A percentile compares a stretch with the other conserved stretches of the same genome.
Conservation (phyloP, 2,113 vertebrate species). For the Cheilinus undulatus region DNA sequence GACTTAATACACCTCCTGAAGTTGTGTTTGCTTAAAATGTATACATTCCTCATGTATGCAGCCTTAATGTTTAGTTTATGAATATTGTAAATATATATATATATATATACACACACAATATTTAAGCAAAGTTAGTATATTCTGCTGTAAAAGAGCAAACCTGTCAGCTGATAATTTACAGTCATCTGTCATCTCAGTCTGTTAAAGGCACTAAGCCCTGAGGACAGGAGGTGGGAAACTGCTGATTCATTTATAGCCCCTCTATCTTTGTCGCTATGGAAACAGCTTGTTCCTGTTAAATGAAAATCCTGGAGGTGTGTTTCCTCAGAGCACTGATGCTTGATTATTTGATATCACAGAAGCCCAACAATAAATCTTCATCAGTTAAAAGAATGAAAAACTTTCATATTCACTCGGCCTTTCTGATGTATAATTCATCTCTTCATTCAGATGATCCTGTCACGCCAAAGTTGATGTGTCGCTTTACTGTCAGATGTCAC, state of each 20-base stretch:
- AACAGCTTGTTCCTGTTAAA: conserved; percentile 61
- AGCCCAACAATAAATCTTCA: background rate
- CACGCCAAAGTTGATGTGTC: background rate
- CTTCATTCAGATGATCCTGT: background rate
- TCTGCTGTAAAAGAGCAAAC: background rate
- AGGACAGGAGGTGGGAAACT: conserved; percentile 26
- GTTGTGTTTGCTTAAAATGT: too few relatives aligned
- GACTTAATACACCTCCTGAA: too few relatives aligned
- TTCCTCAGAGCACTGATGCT: background rate
- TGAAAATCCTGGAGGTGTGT: conserved; percentile 39
- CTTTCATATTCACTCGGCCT: background rate
- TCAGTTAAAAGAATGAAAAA: background rate
- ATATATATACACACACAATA: too few relatives aligned
- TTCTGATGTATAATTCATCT: background rate
- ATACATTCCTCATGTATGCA: too few relatives aligned
- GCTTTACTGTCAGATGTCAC: conserved; percentile 8
- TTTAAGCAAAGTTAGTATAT: too few relatives aligned
- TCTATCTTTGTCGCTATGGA: conserved; percentile 64
- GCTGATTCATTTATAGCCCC: conserved; percentile 63
- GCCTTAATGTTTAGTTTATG: too few relatives aligned
- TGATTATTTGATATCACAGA: background rate
- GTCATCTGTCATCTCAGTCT: background rate
- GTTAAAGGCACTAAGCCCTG: conserved; percentile 8
- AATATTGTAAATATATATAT: too few relatives aligned
- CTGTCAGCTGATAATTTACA: background rate